Percentiles rank a stretch among this genome's conserved stretches.
Evolutionary conservation across 2,888 invertebrate genomes (phyloP).

Genomic region (Drosophila lacicola): DNA sequence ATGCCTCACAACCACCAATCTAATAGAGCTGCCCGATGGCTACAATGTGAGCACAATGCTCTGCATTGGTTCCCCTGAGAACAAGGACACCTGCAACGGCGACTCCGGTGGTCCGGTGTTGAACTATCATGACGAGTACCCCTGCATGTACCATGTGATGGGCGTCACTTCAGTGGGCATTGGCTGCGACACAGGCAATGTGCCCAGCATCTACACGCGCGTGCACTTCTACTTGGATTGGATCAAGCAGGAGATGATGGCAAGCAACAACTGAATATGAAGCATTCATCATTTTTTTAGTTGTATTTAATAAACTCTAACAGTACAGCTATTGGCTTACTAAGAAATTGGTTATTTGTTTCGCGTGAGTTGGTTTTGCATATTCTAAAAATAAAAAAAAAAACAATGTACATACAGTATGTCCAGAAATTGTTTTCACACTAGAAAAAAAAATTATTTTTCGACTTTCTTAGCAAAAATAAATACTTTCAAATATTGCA

Average conservation of each 20-base stretch:
- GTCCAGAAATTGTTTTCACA: too few relatives aligned
- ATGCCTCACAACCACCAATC: constrained; percentile 48
- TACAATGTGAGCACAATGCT: constrained; percentile 61
- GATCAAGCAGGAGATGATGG: constrained; percentile 64
- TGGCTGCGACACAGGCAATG: constrained; percentile 64
- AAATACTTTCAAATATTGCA: too few relatives aligned
- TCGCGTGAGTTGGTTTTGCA: too few relatives aligned
- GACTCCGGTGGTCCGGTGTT: constrained; percentile 82
- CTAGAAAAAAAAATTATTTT: too few relatives aligned
- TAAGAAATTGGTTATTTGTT: too few relatives aligned
- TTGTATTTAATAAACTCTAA: not conserved
- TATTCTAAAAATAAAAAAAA: too few relatives aligned
- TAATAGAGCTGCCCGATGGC: constrained; percentile 60
- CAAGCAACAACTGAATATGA: constrained; percentile 10
- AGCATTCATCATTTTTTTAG: not conserved
- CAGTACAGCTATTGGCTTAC: not conserved
- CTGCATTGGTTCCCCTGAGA: constrained; percentile 72
- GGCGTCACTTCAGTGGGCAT: constrained; percentile 74
- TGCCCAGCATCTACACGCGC: constrained; percentile 74
- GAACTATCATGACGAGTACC: constrained; percentile 59
- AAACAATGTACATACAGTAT: too few relatives aligned
- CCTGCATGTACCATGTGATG: constrained; percentile 76
- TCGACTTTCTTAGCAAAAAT: too few relatives aligned
- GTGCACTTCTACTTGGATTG: constrained; percentile 70
- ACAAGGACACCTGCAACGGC: constrained; percentile 78